These are phyloP conservation scores for Gambelia wislizenii DNA, from an alignment of 2,797 vertebrate genomes.

Conservation along the genomic window DNA sequence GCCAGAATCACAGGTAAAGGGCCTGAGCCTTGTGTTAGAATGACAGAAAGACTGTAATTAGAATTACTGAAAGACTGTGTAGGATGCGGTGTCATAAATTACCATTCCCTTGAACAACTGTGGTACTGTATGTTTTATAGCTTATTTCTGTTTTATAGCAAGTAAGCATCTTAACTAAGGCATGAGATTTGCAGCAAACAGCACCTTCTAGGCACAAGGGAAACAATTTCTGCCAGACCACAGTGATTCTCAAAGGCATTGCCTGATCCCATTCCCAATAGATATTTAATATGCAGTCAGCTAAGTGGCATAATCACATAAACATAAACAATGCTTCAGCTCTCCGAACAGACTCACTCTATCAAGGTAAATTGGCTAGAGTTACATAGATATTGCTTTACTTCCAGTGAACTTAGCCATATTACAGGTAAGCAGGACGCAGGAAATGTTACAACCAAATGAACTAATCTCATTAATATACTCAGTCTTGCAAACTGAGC, in stretches of 20 bases:
- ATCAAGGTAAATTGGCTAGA: not conserved
- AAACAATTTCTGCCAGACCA: not conserved
- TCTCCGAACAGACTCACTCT: not conserved
- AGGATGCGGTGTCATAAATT: not conserved
- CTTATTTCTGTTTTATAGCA: not conserved
- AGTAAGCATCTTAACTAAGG: not conserved
- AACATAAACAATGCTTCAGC: not conserved
- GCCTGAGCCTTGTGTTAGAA: not conserved
- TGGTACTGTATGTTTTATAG: not conserved
- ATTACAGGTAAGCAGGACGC: not conserved
- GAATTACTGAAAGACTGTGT: too few relatives aligned
- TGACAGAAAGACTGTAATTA: not conserved
- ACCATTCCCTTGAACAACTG: not conserved
- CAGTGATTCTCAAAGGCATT: not conserved
- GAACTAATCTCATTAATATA: not conserved
- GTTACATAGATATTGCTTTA: not conserved
- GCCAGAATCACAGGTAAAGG: not conserved
- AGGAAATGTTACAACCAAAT: constrained; percentile 22
- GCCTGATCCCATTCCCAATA: not conserved
- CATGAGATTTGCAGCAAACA: not conserved
- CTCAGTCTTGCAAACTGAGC: not conserved
- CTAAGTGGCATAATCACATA: not conserved
- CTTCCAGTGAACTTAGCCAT: not conserved
- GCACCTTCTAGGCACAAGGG: not conserved
- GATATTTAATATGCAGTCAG: constrained; percentile 1